Evolutionary conservation across 2,797 vertebrate species (phyloP).

Genomic region (Arrhamphus sclerolepis): DNA sequence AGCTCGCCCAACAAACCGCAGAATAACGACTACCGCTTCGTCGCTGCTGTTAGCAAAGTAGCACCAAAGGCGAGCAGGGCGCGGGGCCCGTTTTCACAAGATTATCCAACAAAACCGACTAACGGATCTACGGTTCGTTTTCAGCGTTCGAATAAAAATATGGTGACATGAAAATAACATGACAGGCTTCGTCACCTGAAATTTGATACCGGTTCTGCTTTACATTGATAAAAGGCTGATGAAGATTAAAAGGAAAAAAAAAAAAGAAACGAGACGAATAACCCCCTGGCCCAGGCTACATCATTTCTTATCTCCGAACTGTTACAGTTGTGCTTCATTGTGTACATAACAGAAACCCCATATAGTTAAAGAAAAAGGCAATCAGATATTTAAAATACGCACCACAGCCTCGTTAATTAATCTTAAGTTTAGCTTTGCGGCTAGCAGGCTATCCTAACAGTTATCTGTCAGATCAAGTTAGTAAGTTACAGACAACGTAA

Average conservation of each 20-base stretch:
- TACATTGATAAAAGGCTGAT: not conserved
- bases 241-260: too few relatives aligned
- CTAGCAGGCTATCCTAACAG: slow-evolving; percentile 34
- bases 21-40: slow-evolving; percentile 8
- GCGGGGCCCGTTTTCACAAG: slow-evolving; percentile 63
- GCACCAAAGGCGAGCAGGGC: slow-evolving; percentile 58
- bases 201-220: not conserved
- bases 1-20: not conserved
- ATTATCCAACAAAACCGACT: not conserved
- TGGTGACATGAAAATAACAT: not conserved
- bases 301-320: not conserved
- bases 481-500: not conserved
- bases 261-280: not conserved
- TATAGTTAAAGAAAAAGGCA: not conserved
- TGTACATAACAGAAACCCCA: accelerated
- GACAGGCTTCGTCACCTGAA: not conserved
- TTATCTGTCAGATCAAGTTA: slow-evolving; percentile 59
- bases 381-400: not conserved
- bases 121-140: not conserved
- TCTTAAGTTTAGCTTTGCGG: slow-evolving; percentile 32
- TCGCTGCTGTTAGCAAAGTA: slow-evolving; percentile 60
- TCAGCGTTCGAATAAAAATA: accelerated
- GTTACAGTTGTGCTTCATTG: not conserved
- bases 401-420: not conserved
- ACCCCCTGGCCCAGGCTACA: slow-evolving; percentile 6